Evolutionary conservation across 1,140 invertebrate genomes (phyloP).

Genomic region (Zaprionus nigranus): DNA sequence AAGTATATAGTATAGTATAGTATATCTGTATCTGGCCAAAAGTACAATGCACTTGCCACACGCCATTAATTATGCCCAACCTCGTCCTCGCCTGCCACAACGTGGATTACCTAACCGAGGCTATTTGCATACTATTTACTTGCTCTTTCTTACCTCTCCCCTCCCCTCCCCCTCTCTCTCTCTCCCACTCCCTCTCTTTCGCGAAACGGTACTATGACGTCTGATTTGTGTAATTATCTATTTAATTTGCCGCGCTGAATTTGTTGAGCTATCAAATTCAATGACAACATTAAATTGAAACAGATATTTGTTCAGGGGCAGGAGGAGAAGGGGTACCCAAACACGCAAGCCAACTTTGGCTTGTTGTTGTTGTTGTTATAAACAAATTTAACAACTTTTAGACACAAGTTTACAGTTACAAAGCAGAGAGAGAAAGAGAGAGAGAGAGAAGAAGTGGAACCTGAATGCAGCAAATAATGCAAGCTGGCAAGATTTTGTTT

Average conservation of each 20-base stretch:
- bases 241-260: constrained; percentile 50
- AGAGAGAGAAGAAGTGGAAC: constrained; percentile 20
- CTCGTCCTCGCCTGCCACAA: not conserved
- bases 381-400: constrained; percentile 65
- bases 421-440: not conserved
- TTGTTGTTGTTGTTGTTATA: constrained; percentile 9
- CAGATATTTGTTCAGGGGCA: constrained; percentile 19
- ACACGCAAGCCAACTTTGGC: constrained; percentile 33
- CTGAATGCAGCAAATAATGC: constrained; percentile 30
- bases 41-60: constrained; percentile 81
- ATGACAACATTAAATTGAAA: constrained; percentile 71
- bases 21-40: constrained; percentile 21
- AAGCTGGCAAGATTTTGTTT: constrained; percentile 23
- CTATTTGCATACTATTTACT: constrained; percentile 57
- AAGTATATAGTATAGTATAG: not conserved
- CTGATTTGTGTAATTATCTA: constrained; percentile 52
- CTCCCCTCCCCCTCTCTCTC: not conserved
- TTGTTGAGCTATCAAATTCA: constrained; percentile 74
- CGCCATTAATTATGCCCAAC: constrained; percentile 74
- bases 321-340: not conserved
- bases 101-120: constrained; percentile 47
- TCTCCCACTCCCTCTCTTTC: constrained; percentile 7
- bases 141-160: not conserved
- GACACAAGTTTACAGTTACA: constrained; percentile 67
- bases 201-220: constrained; percentile 30